phyloP scores from a whole-genome alignment of 1,140 invertebrate genomes.

The Macrobrachium rosenbergii region DNA sequence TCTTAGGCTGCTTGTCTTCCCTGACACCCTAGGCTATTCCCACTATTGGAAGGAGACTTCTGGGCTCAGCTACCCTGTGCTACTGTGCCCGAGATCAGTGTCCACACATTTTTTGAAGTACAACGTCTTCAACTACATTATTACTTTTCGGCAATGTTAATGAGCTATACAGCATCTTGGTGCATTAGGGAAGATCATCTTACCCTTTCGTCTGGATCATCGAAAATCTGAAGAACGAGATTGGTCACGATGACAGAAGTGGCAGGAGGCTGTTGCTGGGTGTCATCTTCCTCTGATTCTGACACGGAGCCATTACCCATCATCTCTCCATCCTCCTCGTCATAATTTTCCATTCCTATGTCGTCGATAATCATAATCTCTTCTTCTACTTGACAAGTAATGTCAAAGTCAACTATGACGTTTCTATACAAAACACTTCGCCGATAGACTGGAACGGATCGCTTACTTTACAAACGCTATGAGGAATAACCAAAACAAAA shows the following conservation, averaged over 20 bases:
- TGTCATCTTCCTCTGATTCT: neutral
- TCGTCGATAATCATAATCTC: conserved; percentile 47
- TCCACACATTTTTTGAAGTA: neutral
- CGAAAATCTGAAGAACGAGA: conserved; percentile 84
- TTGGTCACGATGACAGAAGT: conserved; percentile 92
- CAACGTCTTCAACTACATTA: too few relatives aligned
- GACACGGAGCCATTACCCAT: neutral
- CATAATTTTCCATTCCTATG: conserved; percentile 1
- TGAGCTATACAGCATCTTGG: neutral
- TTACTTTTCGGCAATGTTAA: neutral
- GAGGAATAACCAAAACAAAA: too few relatives aligned
- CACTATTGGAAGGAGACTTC: too few relatives aligned
- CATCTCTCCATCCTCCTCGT: conserved; percentile 68
- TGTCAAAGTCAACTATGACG: too few relatives aligned
- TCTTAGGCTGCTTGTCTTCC: too few relatives aligned
- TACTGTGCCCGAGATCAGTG: too few relatives aligned
- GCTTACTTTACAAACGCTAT: too few relatives aligned
- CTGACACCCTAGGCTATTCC: too few relatives aligned
- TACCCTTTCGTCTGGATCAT: conserved; percentile 78
- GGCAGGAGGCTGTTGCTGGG: conserved; percentile 73
- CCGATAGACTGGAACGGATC: too few relatives aligned
- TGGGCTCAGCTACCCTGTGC: too few relatives aligned
- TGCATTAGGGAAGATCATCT: neutral
- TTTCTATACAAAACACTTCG: too few relatives aligned
- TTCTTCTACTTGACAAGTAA: neutral